Evolutionary conservation across 2,113 vertebrate species (phyloP).

Genomic region (Antidorcas marsupialis): DNA sequence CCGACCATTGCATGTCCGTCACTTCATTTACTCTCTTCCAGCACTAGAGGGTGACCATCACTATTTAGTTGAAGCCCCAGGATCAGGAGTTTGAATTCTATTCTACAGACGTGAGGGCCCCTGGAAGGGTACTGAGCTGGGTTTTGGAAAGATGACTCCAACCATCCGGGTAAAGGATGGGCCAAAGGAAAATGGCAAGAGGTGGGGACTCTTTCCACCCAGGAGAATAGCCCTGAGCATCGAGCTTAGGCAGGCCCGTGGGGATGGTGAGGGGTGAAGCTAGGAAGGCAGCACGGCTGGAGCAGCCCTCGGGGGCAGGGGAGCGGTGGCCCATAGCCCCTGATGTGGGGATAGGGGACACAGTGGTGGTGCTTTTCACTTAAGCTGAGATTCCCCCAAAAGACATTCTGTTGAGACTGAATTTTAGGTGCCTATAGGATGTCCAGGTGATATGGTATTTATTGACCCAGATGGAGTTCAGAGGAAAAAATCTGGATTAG

Average conservation of each 20-base stretch:
- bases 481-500: background rate
- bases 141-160: background rate
- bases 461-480: background rate
- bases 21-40: background rate
- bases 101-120: background rate
- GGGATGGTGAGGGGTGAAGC: background rate
- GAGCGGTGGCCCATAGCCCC: background rate
- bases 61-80: background rate
- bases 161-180: background rate
- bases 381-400: background rate
- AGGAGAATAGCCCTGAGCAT: background rate
- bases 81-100: background rate
- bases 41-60: rapidly evolving
- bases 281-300: background rate
- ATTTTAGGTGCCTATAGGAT: background rate
- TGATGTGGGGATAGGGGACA: background rate
- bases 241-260: background rate
- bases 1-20: rapidly evolving
- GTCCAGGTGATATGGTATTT: background rate
- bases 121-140: background rate
- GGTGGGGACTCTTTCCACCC: background rate
- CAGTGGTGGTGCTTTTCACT: background rate
- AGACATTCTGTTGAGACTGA: background rate
- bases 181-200: background rate
- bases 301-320: rapidly evolving